phyloP scores from a whole-genome alignment of 53 echinoderm and acorn worm genomes.

The Hippasteria phrygiana region DNA sequence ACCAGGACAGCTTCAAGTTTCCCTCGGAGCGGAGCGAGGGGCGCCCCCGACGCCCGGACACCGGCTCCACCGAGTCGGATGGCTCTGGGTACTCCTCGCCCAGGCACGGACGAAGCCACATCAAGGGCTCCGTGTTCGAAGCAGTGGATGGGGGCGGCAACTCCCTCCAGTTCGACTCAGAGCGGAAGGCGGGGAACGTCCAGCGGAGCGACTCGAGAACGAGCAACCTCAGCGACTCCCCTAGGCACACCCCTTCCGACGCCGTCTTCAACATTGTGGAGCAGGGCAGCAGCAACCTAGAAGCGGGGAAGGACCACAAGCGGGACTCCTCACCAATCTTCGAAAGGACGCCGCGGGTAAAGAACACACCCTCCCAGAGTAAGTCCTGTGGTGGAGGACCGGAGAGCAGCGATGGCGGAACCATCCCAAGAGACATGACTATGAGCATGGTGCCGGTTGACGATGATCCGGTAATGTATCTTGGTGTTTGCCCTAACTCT shows the following conservation, averaged over 20 bases:
- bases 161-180: conserved; percentile 84
- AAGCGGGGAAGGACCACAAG: conserved; percentile 60
- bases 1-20: conserved; percentile 87
- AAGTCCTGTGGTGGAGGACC: conserved; percentile 71
- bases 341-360: conserved; percentile 60
- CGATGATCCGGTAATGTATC: conserved; percentile 71
- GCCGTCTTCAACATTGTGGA: conserved; percentile 63
- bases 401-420: conserved; percentile 67
- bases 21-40: conserved; percentile 87
- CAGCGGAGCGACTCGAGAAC: conserved; percentile 66
- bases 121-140: conserved; percentile 77
- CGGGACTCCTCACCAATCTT: conserved; percentile 74
- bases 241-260: conserved; percentile 72
- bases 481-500: conserved; percentile 15
- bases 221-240: conserved; percentile 62
- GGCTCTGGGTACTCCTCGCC: conserved; percentile 64
- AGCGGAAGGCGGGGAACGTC: conserved; percentile 38
- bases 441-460: conserved; percentile 57
- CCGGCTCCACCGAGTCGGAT: conserved; percentile 11
- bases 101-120: conserved; percentile 42
- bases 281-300: conserved; percentile 45
- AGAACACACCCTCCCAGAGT: conserved; percentile 57
- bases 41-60: conserved; percentile 13
- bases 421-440: conserved; percentile 48
- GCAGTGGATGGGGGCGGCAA: conserved; percentile 95